phyloP scores from a whole-genome alignment of 2,888 invertebrate genomes.

The Halictus ligatus region DNA sequence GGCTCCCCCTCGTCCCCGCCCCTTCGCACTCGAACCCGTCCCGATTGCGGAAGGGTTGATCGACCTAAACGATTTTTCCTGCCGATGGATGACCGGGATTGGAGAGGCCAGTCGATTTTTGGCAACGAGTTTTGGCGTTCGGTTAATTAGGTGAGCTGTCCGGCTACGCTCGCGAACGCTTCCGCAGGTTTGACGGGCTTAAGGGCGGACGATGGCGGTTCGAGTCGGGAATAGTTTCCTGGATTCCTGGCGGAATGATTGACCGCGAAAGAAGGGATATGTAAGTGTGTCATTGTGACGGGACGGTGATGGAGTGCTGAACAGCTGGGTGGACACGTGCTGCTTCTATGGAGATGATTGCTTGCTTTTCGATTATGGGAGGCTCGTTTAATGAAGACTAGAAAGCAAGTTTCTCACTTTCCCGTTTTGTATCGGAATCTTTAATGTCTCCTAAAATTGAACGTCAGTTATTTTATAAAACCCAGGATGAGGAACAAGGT shows the following conservation, averaged over 20 bases:
- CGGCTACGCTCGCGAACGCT: conserved; percentile 5
- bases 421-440: too few relatives aligned
- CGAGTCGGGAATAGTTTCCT: background rate
- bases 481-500: too few relatives aligned
- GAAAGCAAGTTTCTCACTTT: too few relatives aligned
- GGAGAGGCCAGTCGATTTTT: conserved; percentile 14
- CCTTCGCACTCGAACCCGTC: background rate
- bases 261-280: background rate
- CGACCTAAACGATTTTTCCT: conserved; percentile 34
- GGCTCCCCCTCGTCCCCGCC: background rate
- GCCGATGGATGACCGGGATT: background rate
- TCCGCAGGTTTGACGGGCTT: conserved; percentile 13
- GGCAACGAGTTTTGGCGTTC: conserved; percentile 37
- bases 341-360: background rate
- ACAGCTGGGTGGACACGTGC: background rate
- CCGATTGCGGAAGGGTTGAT: background rate
- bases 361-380: background rate
- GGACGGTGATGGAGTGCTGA: background rate
- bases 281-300: background rate
- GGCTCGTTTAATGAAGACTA: background rate
- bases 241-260: background rate
- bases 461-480: too few relatives aligned
- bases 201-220: background rate
- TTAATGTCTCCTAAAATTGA: too few relatives aligned
- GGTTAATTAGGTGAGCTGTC: conserved; percentile 49